A percentile compares a stretch with the other conserved stretches of the same genome.
These are phyloP conservation scores for Dascillus cervinus DNA, from an alignment of 2,888 invertebrate species.

Conservation along the genomic window DNA sequence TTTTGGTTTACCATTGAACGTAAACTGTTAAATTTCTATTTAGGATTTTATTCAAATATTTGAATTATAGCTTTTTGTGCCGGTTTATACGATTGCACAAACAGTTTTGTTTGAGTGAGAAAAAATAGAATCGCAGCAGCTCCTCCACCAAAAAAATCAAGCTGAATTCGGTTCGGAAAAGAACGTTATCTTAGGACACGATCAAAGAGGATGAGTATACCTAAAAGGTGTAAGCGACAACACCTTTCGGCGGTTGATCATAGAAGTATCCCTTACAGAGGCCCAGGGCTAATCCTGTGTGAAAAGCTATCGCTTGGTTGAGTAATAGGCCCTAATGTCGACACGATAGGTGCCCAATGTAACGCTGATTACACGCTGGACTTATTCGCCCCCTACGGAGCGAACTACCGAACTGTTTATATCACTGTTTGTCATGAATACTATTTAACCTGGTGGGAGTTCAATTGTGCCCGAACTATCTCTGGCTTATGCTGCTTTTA, in stretches of 20 bases:
- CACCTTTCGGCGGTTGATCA: constrained; percentile 23
- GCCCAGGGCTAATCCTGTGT: constrained; percentile 23
- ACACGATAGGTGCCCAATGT: constrained; percentile 31
- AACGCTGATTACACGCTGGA: constrained; percentile 24
- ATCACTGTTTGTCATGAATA: constrained; percentile 13
- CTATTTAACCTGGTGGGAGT: no score
- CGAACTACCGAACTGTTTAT: constrained; percentile 15
- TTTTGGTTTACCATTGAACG: no score
- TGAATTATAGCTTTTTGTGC: no score
- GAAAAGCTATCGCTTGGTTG: constrained; percentile 32
- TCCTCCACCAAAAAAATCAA: no score
- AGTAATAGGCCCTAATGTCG: constrained; percentile 36
- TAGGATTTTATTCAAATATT: no score
- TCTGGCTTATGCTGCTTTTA: no score
- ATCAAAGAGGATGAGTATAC: constrained; percentile 20
- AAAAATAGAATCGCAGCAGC: no score
- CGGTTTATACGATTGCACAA: no score
- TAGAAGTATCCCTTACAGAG: constrained; percentile 25
- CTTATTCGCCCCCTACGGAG: constrained; percentile 21
- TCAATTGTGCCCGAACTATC: no score
- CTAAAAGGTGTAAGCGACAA: constrained; percentile 26
- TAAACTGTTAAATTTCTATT: no score
- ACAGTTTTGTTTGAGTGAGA: no score
- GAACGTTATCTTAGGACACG: constrained; percentile 19
- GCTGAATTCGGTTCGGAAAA: no score